Evolutionary conservation across 2,888 invertebrate species (phyloP).

Genomic region (Dexiosoma caninum): DNA sequence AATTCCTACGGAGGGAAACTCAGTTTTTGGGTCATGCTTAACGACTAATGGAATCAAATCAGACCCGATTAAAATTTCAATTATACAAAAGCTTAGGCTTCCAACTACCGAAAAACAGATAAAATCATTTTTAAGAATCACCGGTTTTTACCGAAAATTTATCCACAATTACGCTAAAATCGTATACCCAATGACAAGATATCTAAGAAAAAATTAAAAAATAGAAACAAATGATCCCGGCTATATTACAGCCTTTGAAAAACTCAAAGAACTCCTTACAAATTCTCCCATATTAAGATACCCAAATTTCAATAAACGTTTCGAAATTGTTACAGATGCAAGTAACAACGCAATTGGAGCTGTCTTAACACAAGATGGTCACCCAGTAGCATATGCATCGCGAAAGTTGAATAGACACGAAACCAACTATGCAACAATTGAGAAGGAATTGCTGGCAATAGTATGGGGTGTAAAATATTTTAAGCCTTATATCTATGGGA

Average conservation of each 20-base stretch:
- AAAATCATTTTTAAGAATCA: conserved; percentile 66
- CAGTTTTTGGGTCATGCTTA: conserved; percentile 7
- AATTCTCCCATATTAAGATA: neutral
- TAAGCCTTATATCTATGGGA: conserved; percentile 42
- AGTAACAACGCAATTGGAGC: conserved; percentile 1
- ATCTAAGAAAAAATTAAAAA: conserved; percentile 49
- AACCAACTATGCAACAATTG: neutral
- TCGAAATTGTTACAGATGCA: conserved; percentile 7
- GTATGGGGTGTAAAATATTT: conserved; percentile 53
- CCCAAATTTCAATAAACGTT: conserved; percentile 51
- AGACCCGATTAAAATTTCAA: conserved; percentile 69
- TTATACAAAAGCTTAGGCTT: conserved; percentile 53
- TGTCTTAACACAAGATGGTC: conserved; percentile 42
- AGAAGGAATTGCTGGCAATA: conserved; percentile 31
- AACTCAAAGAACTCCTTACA: conserved; percentile 20
- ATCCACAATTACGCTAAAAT: conserved; percentile 51
- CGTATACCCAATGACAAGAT: conserved; percentile 58
- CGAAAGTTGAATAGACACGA: conserved; percentile 3
- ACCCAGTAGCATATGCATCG: neutral
- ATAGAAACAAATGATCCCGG: conserved; percentile 18
- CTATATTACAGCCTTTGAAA: conserved; percentile 55
- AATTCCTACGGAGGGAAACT: conserved; percentile 40
- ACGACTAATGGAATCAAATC: conserved; percentile 70
- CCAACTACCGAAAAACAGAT: conserved; percentile 67
- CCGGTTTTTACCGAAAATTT: conserved; percentile 17